Base-by-base conservation (phyloP, 2,113 vertebrate genomes). In the Eptatretus burgeri region DNA sequence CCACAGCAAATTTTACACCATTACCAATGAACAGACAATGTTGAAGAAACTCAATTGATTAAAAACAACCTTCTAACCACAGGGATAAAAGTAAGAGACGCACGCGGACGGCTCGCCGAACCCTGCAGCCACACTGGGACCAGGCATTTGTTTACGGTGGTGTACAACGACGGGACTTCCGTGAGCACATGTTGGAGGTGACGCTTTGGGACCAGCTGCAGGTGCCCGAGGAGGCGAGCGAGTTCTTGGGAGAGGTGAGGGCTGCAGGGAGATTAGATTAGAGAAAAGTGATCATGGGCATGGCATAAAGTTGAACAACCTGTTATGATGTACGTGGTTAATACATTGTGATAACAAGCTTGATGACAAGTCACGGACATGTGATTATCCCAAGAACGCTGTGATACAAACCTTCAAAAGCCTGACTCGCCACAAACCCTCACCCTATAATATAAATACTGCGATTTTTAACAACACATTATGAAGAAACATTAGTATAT, bases 71-170 rank as follows among this genome's bases (percentile, higher is more conserved):
- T 56, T 65, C 62, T 19, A 9, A 11, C 16, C 41, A 65, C 71
- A 96, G 91, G 69, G 91, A 96, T 72, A 96, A 96, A 72, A 96
- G 91, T 74, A 96, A 95, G 76, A 78, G 91, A 63, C 80, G 91
- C 72, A 96, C 91, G 64, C 94, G 93, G 78, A 96, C 91, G 7
- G 84, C 95, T 72, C 93, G 94, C 77, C 94, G 89, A 80, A 80
- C 78, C 51, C 77, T 79, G 63, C 85, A 95, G 70, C 91, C 91
- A 67, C 89, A 93, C 75, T 96, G 91, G 91, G 95, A 95, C 73
- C 91, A 96, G 76, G 88, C 91, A 16, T 96, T 96, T 76, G 69
- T 93, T 63, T 96, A 96, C 74, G 84, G 85, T 10, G 86, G 93
- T 14, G 85, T 96, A 16, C 85, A 95, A 74, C 84, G 88, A 67